Evolutionary conservation across 2,888 invertebrate genomes (phyloP), one percentile per base, ranked within the genome.

Genomic region (Ectemnius cavifrons): DNA sequence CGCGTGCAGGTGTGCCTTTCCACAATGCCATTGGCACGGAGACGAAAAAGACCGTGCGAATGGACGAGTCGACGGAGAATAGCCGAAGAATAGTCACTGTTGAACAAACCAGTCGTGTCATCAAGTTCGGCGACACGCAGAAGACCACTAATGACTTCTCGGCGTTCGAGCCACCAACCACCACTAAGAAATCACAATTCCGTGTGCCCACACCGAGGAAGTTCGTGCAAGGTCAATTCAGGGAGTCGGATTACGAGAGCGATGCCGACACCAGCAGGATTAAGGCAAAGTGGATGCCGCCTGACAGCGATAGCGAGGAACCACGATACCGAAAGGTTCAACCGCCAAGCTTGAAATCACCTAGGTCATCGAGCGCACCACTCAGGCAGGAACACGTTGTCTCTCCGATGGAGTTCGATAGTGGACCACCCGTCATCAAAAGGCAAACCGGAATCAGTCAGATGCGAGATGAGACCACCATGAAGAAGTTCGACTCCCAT

Each of bases 161-260:
- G 27, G 68, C 79, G 76, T 64, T 75, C 61, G 73, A 73, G 0
- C 0, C 75, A 14, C 3, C 71, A 1, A 0, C 63, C 0, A 63
- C 66, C 20, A 71, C 71, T 5, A 73, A 75, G 37, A 81, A 81
- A 67, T 66, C 85, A 4, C 71, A 81, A 5, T 89, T 72, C 62
- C 84, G 73, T 6, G 89, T 91, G 3, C 92, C 94, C 0, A 94
- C 92, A 2, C 94, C 94, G 2, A 94, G 92, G 4, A 95, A 94
- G 87, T 95, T 95, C 84, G 89, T 94, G 20, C 93, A 93, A 5
- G 94, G 94, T 13, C 94, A 94, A 73, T 94, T 93, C 77, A 91
- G 93, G 16, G 94, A 95, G 83, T 94, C 94, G 66, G 95, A 95
- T 83, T 95, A 95, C 81, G 95, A 95, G 82, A 94, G 94, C 86